phyloP scores from a whole-genome alignment of 2,888 invertebrate genomes.

The Sphaerophoria taeniata region DNA sequence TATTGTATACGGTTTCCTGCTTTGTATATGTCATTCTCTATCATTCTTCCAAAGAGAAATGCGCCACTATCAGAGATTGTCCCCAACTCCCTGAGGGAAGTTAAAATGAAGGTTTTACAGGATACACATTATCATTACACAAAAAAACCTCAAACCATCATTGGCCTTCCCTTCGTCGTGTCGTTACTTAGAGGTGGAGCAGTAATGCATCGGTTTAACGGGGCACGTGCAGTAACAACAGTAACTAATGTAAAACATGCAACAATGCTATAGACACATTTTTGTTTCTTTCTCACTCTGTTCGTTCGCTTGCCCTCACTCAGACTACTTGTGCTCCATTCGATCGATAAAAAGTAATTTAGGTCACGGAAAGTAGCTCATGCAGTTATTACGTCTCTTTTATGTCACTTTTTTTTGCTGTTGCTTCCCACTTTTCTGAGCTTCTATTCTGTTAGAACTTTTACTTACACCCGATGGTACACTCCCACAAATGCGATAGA shows the following conservation, averaged over 20 bases:
- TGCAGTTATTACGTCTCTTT: slow-evolving; percentile 69
- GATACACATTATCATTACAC: slow-evolving; percentile 35
- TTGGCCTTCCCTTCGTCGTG: slow-evolving; percentile 2
- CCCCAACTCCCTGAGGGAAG: slow-evolving; percentile 1
- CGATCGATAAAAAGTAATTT: slow-evolving; percentile 73
- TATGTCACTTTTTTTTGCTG: slow-evolving; percentile 54
- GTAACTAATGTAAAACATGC: slow-evolving; percentile 56
- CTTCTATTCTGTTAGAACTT: slow-evolving; percentile 1
- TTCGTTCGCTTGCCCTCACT: neutral
- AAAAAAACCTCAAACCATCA: neutral
- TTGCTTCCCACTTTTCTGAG: slow-evolving; percentile 26
- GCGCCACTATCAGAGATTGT: slow-evolving; percentile 49
- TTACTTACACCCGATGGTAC: neutral
- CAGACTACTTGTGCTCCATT: slow-evolving; percentile 19
- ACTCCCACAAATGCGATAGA: slow-evolving; percentile 38
- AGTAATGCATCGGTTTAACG: too few relatives aligned
- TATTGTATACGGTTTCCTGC: slow-evolving; percentile 45
- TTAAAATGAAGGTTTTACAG: slow-evolving; percentile 37
- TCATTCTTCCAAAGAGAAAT: slow-evolving; percentile 24
- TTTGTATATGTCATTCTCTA: slow-evolving; percentile 31
- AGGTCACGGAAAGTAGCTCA: slow-evolving; percentile 73
- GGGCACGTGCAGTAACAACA: slow-evolving; percentile 45
- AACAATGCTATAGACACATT: slow-evolving; percentile 40
- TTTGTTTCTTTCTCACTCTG: neutral
- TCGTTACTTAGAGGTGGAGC: neutral